A percentile compares a stretch with the other conserved stretches of the same genome.
These are phyloP conservation scores for Allacma fusca DNA, from an alignment of 2,888 invertebrate species.

Conservation along the genomic window DNA sequence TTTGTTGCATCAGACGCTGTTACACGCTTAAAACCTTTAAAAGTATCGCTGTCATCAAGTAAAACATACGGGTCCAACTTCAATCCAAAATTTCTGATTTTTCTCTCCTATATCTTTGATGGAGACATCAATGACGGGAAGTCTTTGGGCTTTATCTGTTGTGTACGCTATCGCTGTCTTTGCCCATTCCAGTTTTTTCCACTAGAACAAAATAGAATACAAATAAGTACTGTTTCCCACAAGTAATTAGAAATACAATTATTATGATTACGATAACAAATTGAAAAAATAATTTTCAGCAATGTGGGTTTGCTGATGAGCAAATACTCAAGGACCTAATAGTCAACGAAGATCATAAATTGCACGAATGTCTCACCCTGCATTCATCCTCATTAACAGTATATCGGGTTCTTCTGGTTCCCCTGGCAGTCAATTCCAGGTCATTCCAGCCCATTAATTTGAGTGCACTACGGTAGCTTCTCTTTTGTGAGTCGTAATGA, in stretches of 20 bases:
- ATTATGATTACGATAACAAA: too few species aligned
- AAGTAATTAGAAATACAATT: not conserved
- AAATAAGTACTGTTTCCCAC: not conserved
- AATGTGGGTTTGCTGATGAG: too few species aligned
- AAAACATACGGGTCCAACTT: conserved; percentile 86
- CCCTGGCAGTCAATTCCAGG: conserved; percentile 79
- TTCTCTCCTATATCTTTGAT: conserved; percentile 78
- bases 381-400: conserved; percentile 80
- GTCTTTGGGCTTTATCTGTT: conserved; percentile 79
- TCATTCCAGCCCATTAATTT: conserved; percentile 85
- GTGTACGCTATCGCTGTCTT: conserved; percentile 78
- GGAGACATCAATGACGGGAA: conserved; percentile 84
- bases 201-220: conserved; percentile 65
- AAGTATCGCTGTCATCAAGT: conserved; percentile 61
- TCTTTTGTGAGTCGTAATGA: conserved; percentile 74
- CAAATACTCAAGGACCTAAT: too few species aligned
- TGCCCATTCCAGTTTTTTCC: conserved; percentile 77
- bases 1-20: not conserved
- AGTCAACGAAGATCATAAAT: not conserved
- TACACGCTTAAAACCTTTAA: not conserved
- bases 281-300: too few species aligned
- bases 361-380: conserved; percentile 70
- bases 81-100: conserved; percentile 81
- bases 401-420: conserved; percentile 76
- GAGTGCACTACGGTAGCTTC: conserved; percentile 75